Evolutionary conservation across 2,888 invertebrate species (phyloP), one percentile per base, ranked within the genome.

Genomic region (Thysanoteuthis rhombus): DNA sequence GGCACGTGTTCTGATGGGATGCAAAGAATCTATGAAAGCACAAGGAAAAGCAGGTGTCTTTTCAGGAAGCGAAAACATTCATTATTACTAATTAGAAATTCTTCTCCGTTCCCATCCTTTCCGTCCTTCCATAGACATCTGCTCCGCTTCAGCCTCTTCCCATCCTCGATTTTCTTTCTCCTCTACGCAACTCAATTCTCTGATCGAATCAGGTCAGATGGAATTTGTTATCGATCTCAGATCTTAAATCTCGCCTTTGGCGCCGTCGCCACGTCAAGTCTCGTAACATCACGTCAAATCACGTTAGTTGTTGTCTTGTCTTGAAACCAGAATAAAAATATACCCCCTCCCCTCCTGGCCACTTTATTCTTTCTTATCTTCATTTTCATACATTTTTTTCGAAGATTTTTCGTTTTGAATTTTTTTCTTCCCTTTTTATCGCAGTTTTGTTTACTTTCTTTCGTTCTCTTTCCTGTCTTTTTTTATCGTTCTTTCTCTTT

Each of bases 251-350:
- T 75, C 75, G 75, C 75, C n/a, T 36, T 36, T 75, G 75, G 75
- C 75, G 75, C 75, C 75, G 75, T 19, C 75, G 75, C 75, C n/a
- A 75, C 75, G 75, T n/a, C 75, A 75, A 75, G 75, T 75, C 75
- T 75, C 75, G n/a, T 75, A n/a, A n/a, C 75, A 75, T 75, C n/a
- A 75, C 75, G 75, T 75, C 75, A 75, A 75, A 75, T 75, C 75
- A 75, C 75, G 36, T 75, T 75, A n/a, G 75, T 75, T 75, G n/a
- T 36, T 75, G n/a, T 75, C 75, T 75, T 75, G n/a, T 75, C 75
- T n/a, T 75, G n/a, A 16, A 75, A 75, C n/a, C 75, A 75, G n/a
- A 75, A 22, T 52, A 52, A 25, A 52, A 42, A 42, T 42, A 42
- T 42, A 42, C 16, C 16, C 42, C 42, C 16, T 42, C 42, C 16